Evolutionary conservation across 2,113 vertebrate genomes (phyloP).

Genomic region (Corynorhinus townsendii): DNA sequence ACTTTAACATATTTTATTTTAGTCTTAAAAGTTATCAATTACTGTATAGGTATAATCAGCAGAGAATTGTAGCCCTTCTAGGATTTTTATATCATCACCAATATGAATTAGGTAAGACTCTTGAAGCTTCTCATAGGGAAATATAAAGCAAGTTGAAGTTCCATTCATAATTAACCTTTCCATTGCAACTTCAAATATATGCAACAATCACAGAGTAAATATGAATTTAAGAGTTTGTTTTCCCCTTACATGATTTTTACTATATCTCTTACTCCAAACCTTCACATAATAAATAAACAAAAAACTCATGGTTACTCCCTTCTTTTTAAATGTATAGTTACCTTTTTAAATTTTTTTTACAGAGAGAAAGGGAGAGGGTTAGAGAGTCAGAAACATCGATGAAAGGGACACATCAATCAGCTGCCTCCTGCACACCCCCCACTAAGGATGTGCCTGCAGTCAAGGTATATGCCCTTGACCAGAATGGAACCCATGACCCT

Average conservation of each 20-base stretch:
- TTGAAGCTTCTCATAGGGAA: background rate
- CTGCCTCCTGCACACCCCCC: too few species aligned
- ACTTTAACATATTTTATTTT: background rate
- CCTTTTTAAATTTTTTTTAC: background rate
- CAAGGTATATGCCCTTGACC: too few species aligned
- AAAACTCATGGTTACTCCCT: background rate
- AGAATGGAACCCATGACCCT: too few species aligned
- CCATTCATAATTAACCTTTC: background rate
- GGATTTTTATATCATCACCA: background rate
- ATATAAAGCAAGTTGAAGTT: background rate
- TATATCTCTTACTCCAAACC: background rate
- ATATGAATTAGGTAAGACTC: background rate
- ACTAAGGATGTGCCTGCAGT: too few species aligned
- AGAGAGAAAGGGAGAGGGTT: too few species aligned
- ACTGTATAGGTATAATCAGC: background rate
- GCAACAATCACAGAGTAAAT: background rate
- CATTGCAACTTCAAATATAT: background rate
- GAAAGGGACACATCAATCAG: too few species aligned
- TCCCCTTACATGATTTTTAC: background rate
- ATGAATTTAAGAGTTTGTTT: background rate
- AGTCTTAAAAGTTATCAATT: background rate
- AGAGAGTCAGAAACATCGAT: too few species aligned
- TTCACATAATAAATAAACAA: background rate
- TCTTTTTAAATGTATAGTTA: background rate
- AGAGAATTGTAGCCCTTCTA: background rate